Base-by-base conservation (phyloP, 1,140 invertebrate genomes). In the Leptestheria dahalacensis region DNA sequence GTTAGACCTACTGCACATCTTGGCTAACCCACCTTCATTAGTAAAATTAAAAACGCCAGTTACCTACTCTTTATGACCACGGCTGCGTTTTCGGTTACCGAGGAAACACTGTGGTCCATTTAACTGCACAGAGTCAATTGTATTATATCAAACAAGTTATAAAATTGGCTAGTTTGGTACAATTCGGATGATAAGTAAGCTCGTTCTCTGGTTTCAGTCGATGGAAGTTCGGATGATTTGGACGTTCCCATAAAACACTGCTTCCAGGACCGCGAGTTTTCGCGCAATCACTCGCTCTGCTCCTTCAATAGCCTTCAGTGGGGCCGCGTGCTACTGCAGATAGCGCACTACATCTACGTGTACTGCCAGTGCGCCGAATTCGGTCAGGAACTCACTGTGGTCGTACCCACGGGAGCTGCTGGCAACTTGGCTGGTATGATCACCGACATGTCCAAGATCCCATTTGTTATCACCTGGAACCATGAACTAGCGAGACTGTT, bases 291-390 rank as follows among this genome's bases (percentile, higher is more conserved):
- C 55, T 67, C 67, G 49, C 60, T 78, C 0, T 66, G 64, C 3
- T 72, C 69, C 26, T 67, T 75, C 25, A 77, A 77, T 62, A 77
- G 75, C 12, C 69, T 76, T 59, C 77, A 77, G 67, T 77, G 75
- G 73, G 69, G 70, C 1, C 63, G 76, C 26, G 71, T 78, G 41
- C 66, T 77, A 68, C 66, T 74, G 12, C 76, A 78, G 63, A 70
- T 72, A 41, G 72, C 71, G 21, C 74, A 76, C 61, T 75, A 68
- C 59, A 69, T 76, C 61, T 76, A 71, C 65, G 66, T 69, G 11
- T 76, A 74, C 63, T 65, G 76, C 33, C 66, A 71, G 64, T 57
- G 64, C 68, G 69, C 62, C 28, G 20, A 57, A 4, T 60, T 65
- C 23, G 63, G 57, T 6, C 21, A 50, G 0, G 64, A 66, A 21